Conservation (phyloP, 2,888 invertebrate species). For the Drosophila vallismaia region DNA sequence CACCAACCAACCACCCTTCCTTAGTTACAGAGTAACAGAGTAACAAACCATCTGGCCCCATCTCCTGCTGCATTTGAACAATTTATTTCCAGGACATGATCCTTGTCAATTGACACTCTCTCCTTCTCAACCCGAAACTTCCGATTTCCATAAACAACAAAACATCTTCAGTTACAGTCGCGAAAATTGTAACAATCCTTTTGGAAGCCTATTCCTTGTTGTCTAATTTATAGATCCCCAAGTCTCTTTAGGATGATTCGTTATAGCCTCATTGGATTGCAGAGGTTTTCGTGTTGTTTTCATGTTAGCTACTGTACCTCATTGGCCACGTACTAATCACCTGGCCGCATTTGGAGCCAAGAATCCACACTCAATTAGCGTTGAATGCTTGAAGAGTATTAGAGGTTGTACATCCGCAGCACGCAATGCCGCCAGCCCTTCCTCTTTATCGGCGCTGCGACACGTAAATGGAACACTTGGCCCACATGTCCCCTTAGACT, state of each 20-base stretch:
- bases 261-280: neutral
- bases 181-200: too few relatives aligned
- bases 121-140: too few relatives aligned
- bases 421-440: constrained; percentile 24
- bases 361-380: constrained; percentile 39
- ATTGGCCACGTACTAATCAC: constrained; percentile 49
- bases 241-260: neutral
- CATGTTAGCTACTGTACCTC: neutral
- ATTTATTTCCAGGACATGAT: too few relatives aligned
- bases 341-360: constrained; percentile 41
- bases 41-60: too few relatives aligned
- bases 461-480: constrained; percentile 57
- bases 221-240: too few relatives aligned
- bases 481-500: neutral
- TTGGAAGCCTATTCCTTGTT: too few relatives aligned
- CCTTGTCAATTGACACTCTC: too few relatives aligned
- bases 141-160: too few relatives aligned
- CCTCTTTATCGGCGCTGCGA: constrained; percentile 23
- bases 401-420: constrained; percentile 34
- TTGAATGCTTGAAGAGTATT: constrained; percentile 2
- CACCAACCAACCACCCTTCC: constrained; percentile 9
- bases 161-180: too few relatives aligned
- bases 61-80: too few relatives aligned
- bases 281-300: constrained; percentile 5
- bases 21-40: constrained; percentile 9